Evolutionary conservation across 2,113 vertebrate genomes (phyloP).

Genomic region (Galemys pyrenaicus): DNA sequence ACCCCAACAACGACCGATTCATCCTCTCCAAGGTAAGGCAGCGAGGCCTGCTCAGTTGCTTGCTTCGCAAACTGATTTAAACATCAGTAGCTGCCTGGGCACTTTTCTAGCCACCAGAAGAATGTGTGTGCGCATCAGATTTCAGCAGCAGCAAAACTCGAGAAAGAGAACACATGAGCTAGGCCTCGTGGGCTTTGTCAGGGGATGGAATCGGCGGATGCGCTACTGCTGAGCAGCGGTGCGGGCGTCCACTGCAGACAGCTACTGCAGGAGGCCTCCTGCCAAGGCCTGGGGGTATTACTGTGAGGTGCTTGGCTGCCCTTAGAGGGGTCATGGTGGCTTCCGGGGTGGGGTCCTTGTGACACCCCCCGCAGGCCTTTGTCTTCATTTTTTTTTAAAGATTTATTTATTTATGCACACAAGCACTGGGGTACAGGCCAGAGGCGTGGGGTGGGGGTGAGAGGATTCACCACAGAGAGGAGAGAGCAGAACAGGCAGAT

Average conservation of each 20-base stretch:
- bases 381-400: too few relatives aligned
- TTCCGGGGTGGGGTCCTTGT: neutral
- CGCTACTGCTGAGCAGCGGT: neutral
- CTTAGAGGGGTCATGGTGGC: neutral
- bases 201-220: neutral
- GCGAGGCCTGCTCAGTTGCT: neutral
- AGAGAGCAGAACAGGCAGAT: too few relatives aligned
- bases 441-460: too few relatives aligned
- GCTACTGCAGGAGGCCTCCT: neutral
- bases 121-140: neutral
- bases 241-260: neutral
- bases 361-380: neutral
- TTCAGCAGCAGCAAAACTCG: neutral
- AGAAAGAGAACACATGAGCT: neutral
- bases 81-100: neutral
- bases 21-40: conserved; percentile 91
- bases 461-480: too few relatives aligned
- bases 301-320: neutral
- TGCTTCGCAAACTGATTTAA: neutral
- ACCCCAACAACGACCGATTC: conserved; percentile 89
- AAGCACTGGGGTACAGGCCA: too few relatives aligned
- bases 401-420: too few relatives aligned
- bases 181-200: neutral
- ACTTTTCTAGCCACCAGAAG: neutral
- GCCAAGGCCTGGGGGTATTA: neutral